Evolutionary conservation across 2,888 invertebrate species (phyloP).

Genomic region (Agriotes lineatus): DNA sequence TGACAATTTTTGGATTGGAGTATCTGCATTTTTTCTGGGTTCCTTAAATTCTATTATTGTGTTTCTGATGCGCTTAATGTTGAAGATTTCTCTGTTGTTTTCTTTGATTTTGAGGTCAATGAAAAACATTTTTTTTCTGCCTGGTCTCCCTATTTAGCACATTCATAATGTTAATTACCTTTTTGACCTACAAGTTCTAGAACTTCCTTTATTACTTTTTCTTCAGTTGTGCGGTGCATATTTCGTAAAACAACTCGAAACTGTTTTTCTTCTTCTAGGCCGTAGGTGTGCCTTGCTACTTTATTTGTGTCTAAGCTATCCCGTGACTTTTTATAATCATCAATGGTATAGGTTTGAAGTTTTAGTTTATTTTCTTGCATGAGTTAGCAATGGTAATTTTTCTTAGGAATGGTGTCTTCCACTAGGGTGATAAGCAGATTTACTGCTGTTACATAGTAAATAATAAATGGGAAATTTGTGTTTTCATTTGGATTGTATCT

Average conservation of each 20-base stretch:
- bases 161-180: constrained; percentile 12
- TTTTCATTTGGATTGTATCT: constrained; percentile 12
- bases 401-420: neutral
- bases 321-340: neutral
- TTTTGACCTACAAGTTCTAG: constrained; percentile 3
- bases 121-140: constrained; percentile 13
- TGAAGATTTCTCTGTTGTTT: constrained; percentile 9
- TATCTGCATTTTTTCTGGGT: too few relatives aligned
- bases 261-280: constrained; percentile 20
- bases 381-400: neutral
- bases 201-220: constrained; percentile 11
- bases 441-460: constrained; percentile 10
- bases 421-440: neutral
- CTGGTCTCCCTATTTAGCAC: neutral
- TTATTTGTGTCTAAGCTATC: constrained; percentile 1
- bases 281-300: constrained; percentile 1
- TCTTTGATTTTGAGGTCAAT: constrained; percentile 18
- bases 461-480: constrained; percentile 18
- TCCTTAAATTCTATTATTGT: too few relatives aligned
- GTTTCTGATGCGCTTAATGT: too few relatives aligned
- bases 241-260: neutral
- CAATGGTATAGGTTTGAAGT: neutral
- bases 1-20: too few relatives aligned
- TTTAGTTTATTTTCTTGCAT: constrained; percentile 16
- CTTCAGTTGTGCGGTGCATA: constrained; percentile 1